These are phyloP conservation scores for Salvator merianae DNA, from an alignment of 2,113 vertebrate species.

Conservation along the genomic window DNA sequence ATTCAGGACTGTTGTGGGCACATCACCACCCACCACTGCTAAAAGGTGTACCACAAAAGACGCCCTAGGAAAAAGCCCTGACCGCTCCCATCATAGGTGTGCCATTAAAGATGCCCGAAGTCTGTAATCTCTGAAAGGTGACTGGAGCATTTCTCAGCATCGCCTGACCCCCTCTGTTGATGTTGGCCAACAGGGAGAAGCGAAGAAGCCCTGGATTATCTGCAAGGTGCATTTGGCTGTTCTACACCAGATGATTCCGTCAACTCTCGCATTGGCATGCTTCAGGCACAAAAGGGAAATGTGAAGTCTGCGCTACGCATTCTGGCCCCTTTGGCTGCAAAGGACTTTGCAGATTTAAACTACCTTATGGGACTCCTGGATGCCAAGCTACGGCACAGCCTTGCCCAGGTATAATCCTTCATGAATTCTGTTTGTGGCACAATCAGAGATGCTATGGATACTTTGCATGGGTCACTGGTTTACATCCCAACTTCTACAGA, in stretches of 20 bases:
- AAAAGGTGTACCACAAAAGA: no score
- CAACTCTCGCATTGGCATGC: constrained; percentile 81
- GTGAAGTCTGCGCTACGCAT: constrained; percentile 67
- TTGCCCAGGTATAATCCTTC: constrained; percentile 78
- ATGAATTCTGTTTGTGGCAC: no score
- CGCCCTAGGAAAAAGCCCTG: no score
- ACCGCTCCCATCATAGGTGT: no score
- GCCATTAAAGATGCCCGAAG: no score
- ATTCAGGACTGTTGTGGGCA: no score
- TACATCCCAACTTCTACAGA: no score
- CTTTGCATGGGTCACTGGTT: no score
- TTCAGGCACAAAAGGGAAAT: constrained; percentile 80
- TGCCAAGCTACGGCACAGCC: constrained; percentile 69
- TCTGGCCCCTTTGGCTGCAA: constrained; percentile 80
- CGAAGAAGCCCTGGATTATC: constrained; percentile 74
- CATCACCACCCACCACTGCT: no score
- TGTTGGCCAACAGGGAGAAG: constrained; percentile 65
- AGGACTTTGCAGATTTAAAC: constrained; percentile 71
- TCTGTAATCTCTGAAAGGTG: no score
- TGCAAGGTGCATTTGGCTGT: constrained; percentile 77
- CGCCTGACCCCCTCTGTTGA: background rate
- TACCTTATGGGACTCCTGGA: constrained; percentile 82
- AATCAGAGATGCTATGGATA: no score
- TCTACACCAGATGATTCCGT: constrained; percentile 72
- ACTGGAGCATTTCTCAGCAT: background rate